These are phyloP conservation scores for Fragum sueziense DNA, from an alignment of 2,888 invertebrate species.

Conservation along the genomic window DNA sequence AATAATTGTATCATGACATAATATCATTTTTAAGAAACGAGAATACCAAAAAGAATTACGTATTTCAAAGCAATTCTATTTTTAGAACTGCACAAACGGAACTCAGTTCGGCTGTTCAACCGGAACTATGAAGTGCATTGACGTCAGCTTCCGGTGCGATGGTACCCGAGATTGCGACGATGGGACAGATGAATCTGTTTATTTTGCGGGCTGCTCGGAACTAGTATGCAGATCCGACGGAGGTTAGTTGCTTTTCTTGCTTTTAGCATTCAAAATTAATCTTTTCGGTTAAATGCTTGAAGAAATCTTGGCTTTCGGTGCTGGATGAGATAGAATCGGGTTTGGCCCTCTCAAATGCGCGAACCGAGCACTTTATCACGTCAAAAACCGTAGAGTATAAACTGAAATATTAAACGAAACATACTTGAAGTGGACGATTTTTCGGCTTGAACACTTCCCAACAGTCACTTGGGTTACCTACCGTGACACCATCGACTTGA, in stretches of 20 bases:
- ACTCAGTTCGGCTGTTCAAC: conserved; percentile 51
- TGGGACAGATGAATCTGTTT: conserved; percentile 60
- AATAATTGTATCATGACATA: not conserved
- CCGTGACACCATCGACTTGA: no score
- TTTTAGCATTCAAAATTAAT: no score
- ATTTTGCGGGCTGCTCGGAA: conserved; percentile 56
- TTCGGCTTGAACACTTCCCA: no score
- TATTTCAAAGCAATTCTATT: not conserved
- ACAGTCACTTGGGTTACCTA: no score
- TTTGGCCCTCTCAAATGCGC: no score
- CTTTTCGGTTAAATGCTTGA: no score
- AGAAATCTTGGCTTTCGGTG: no score
- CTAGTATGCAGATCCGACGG: not conserved
- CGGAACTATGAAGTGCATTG: conserved; percentile 63
- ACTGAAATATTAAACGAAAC: no score
- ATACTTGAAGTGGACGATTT: no score
- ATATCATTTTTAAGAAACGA: not conserved
- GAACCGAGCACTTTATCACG: no score
- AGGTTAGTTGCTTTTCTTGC: not conserved
- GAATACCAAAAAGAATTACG: not conserved
- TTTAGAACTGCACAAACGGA: not conserved
- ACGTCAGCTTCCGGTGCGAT: conserved; percentile 59
- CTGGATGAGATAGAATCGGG: no score
- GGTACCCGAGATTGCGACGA: conserved; percentile 60
- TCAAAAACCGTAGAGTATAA: no score